Evolutionary conservation across 2,797 vertebrate genomes (phyloP).

Genomic region (Thalassophryne amazonica): DNA sequence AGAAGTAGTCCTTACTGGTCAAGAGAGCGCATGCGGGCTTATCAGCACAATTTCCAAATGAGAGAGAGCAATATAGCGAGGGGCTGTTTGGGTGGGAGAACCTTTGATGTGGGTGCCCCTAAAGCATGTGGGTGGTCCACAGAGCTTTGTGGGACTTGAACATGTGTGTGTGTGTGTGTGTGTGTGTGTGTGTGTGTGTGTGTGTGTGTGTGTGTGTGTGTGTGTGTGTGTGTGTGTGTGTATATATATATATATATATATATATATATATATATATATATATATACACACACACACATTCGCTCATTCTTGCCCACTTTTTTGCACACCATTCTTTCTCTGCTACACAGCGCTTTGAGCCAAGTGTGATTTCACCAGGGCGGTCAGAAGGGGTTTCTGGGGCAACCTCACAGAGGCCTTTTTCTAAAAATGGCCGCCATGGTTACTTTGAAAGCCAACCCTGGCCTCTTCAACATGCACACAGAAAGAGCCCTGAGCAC

Average conservation of each 20-base stretch:
- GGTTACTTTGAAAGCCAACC: conserved; percentile 77
- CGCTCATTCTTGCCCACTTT: conserved; percentile 37
- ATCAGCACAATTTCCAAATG: conserved; percentile 51
- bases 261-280: conserved; percentile 27
- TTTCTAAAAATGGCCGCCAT: conserved; percentile 78
- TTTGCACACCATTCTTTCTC: conserved; percentile 49
- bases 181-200: too few species aligned
- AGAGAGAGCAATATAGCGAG: conserved; percentile 24
- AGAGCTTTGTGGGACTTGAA: conserved; percentile 46
- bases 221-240: too few species aligned
- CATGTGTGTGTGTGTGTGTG: too few species aligned
- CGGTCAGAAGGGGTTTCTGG: conserved; percentile 76
- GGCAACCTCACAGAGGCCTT: conserved; percentile 77
- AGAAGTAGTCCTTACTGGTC: conserved; percentile 44
- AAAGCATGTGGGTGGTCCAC: conserved; percentile 64
- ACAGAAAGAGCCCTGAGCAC: conserved; percentile 65
- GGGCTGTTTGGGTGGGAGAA: conserved; percentile 42
- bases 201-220: too few species aligned
- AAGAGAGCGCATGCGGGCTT: conserved; percentile 45
- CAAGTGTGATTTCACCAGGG: conserved; percentile 76
- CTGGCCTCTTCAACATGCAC: conserved; percentile 72
- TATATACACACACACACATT: conserved; percentile 10
- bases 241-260: too few species aligned
- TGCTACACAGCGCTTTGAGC: conserved; percentile 47
- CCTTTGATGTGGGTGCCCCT: conserved; percentile 59